Evolutionary conservation across 2,113 vertebrate species (phyloP).

Genomic region (Pampusana beccarii): DNA sequence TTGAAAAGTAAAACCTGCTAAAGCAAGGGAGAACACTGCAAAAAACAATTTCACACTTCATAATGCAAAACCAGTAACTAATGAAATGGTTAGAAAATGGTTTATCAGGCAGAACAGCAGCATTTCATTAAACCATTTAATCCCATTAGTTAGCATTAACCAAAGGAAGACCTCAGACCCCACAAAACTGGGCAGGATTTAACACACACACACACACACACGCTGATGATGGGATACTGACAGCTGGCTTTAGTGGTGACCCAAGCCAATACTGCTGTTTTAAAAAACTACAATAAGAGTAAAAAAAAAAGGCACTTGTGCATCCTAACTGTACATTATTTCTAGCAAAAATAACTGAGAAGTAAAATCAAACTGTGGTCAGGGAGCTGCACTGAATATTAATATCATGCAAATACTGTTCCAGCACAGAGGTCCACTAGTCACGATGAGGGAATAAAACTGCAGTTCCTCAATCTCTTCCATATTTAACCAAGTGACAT

Average conservation of each 20-base stretch:
- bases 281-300: not conserved
- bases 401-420: not conserved
- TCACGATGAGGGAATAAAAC: not conserved
- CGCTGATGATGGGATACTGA: rapidly evolving
- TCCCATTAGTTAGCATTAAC: not conserved
- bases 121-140: not conserved
- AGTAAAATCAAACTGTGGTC: not conserved
- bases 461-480: not conserved
- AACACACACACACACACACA: rapidly evolving
- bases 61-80: not conserved
- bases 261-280: not conserved
- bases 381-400: not conserved
- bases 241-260: not conserved
- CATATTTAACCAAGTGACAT: not conserved
- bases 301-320: not conserved
- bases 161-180: not conserved
- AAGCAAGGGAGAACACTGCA: not conserved
- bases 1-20: not conserved
- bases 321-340: not conserved
- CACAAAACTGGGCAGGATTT: not conserved
- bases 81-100: not conserved
- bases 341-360: not conserved
- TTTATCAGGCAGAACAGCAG: not conserved
- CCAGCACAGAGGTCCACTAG: not conserved
- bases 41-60: not conserved